Conservation (phyloP, 2,888 invertebrate species). For the Stratiomys singularior region DNA sequence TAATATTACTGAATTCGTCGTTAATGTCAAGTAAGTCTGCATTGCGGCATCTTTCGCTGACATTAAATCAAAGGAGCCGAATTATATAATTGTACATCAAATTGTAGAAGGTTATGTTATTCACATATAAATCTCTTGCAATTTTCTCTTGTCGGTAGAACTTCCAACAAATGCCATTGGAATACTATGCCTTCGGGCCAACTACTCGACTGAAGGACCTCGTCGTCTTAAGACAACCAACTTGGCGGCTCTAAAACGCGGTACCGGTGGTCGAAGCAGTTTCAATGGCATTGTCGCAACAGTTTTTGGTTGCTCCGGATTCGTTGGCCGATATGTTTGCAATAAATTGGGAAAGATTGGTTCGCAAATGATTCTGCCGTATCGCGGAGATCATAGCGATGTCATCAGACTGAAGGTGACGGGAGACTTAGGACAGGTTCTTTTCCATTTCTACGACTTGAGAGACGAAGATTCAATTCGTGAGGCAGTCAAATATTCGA, state of each 20-base stretch:
- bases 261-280: slow-evolving; percentile 92
- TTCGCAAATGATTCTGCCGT: slow-evolving; percentile 90
- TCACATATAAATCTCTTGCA: slow-evolving; percentile 56
- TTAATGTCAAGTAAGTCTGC: slow-evolving; percentile 62
- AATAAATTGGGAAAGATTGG: slow-evolving; percentile 91
- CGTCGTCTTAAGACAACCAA: slow-evolving; percentile 68
- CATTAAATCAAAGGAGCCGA: neutral
- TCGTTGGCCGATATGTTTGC: slow-evolving; percentile 87
- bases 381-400: slow-evolving; percentile 87
- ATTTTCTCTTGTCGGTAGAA: slow-evolving; percentile 54
- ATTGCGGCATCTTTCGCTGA: neutral
- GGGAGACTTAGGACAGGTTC: slow-evolving; percentile 95
- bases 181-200: slow-evolving; percentile 59
- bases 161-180: slow-evolving; percentile 61
- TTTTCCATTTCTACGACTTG: slow-evolving; percentile 87
- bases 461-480: slow-evolving; percentile 86
- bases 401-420: slow-evolving; percentile 80
- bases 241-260: slow-evolving; percentile 77
- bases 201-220: slow-evolving; percentile 59
- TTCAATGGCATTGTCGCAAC: slow-evolving; percentile 98
- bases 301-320: slow-evolving; percentile 94
- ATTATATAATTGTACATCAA: slow-evolving; percentile 38
- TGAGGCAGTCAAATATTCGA: slow-evolving; percentile 90
- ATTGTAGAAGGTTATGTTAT: slow-evolving; percentile 31
- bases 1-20: slow-evolving; percentile 61